Base-by-base conservation (phyloP, 92 coral and sea anemone species). In the Phenganax marumi region DNA sequence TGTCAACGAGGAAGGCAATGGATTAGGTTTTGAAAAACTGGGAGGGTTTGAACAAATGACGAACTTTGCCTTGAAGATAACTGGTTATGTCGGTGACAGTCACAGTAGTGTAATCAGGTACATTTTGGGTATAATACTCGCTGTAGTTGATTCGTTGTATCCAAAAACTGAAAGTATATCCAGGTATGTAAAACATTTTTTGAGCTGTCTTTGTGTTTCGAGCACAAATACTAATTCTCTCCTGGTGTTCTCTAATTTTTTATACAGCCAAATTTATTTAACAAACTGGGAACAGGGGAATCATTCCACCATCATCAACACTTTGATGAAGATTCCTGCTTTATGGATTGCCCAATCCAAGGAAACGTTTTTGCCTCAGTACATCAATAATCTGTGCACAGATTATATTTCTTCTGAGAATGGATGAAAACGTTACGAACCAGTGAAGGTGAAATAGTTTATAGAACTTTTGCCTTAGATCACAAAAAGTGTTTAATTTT, bases 231-330 rank as follows among this genome's bases (percentile, higher is more conserved):
- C n/a, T n/a, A n/a, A n/a, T n/a, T n/a, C n/a, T n/a, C n/a, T n/a
- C n/a, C n/a, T n/a, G 11, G 52, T 51, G 49, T 55, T 65, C 19
- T 25, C 18, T n/a, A 33, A 33, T 48, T 52, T 26, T 24, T 47
- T 50, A 12, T 82, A 47, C 7, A 51, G 49, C 46, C 14, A 69
- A 10, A 43, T 88, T 61, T 84, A 76, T 74, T 5, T 87, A 46
- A 84, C 90, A 8, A 87, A 84, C 81, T 4, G 87, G 13, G 80
- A 87, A 47, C 74, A 84, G 60, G 85, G 90, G 6, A 87, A 87
- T 68, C 84, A 87, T 78, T 76, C 70, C 52, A 18, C 84, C 14
- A 84, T 87, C 46, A 77, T 84, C 12, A 87, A 87, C 58, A 75
- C 54, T 3, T 61, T 87, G 12, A 84, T 85, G 9, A 84, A 87